Percentiles rank a stretch among this genome's conserved stretches.
phyloP scores from a whole-genome alignment of 2,797 vertebrate genomes.

The Pipistrellus pipistrellus region DNA sequence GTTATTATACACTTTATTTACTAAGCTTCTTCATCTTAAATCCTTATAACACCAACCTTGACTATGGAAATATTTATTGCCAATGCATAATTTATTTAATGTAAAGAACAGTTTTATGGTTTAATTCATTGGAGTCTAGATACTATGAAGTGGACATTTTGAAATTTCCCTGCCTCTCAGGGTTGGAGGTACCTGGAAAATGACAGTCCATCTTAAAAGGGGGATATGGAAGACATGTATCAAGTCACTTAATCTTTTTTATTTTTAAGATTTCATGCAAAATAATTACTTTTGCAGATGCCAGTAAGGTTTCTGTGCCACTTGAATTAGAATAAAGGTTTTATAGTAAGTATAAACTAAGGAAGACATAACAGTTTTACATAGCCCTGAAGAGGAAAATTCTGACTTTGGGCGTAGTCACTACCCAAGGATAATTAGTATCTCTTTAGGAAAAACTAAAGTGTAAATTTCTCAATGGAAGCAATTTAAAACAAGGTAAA shows the following conservation, averaged over 20 bases:
- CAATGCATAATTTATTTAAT: constrained; percentile 44
- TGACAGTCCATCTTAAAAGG: constrained; percentile 2
- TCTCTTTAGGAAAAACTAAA: background rate
- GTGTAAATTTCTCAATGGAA: background rate
- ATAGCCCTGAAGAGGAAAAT: background rate
- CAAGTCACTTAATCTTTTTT: background rate
- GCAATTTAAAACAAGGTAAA: constrained; percentile 38
- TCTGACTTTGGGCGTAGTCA: constrained; percentile 14
- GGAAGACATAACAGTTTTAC: background rate
- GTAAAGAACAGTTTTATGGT: constrained; percentile 6
- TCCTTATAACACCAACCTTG: constrained; percentile 39
- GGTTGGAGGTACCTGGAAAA: background rate
- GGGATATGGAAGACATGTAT: background rate
- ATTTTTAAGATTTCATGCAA: background rate
- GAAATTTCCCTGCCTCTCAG: background rate
- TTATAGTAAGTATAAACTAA: constrained; percentile 55
- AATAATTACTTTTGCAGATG: constrained; percentile 1
- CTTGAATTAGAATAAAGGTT: background rate
- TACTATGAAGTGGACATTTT: background rate
- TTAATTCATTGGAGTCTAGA: background rate
- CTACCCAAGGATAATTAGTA: background rate
- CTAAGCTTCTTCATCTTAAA: constrained; percentile 69
- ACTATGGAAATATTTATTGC: constrained; percentile 52
- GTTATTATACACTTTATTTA: constrained; percentile 48
- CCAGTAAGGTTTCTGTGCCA: background rate